phyloP scores from a whole-genome alignment of 2,113 vertebrate genomes.

The Rhipidura dahli region DNA sequence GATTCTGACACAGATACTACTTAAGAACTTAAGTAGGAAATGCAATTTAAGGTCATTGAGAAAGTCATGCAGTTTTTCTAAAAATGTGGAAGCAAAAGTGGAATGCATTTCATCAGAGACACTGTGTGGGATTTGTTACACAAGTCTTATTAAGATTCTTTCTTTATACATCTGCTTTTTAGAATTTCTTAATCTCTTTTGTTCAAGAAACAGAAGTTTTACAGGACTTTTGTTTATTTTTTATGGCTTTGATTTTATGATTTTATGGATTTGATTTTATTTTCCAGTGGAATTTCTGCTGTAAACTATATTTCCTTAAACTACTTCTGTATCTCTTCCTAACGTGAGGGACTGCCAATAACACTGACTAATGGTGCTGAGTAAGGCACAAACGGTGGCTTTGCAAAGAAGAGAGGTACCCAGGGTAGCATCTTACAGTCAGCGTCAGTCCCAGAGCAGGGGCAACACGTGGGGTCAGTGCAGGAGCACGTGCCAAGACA shows the following conservation, averaged over 20 bases:
- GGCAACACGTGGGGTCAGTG: background rate
- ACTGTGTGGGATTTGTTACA: background rate
- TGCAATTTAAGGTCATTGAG: background rate
- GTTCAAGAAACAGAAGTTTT: background rate
- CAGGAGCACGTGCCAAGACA: background rate
- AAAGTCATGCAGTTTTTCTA: background rate
- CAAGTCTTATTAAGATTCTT: background rate
- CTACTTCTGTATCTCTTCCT: background rate
- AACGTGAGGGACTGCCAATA: background rate
- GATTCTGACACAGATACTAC: background rate
- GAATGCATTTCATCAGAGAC: background rate
- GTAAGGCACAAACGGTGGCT: background rate
- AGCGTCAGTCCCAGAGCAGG: background rate
- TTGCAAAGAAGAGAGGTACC: background rate
- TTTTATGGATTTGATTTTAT: background rate
- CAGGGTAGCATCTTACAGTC: background rate
- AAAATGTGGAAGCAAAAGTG: background rate
- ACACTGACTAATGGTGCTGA: background rate
- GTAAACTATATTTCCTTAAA: background rate
- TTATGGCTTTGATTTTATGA: background rate
- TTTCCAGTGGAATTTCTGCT: background rate
- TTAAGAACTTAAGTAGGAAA: background rate
- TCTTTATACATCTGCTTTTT: background rate
- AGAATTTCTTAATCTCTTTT: background rate
- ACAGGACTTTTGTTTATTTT: background rate